Base-by-base conservation (phyloP, 2,888 invertebrate genomes). In the Ommatoiulus sabulosus region DNA sequence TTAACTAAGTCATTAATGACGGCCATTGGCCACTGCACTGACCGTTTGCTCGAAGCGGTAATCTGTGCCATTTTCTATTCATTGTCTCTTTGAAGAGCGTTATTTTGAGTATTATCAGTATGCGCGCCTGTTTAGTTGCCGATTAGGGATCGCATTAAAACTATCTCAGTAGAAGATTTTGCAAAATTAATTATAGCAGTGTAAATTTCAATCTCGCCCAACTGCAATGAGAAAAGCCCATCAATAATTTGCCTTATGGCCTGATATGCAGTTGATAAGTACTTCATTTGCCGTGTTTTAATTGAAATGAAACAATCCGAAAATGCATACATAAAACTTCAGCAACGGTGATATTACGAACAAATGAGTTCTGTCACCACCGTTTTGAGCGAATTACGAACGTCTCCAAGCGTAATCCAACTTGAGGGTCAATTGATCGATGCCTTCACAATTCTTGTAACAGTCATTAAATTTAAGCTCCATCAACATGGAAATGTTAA, bases 101-200 rank as follows among this genome's bases (percentile, higher is more conserved):
- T 12, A 80, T 80, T 80, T 80, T 80, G 80, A 35, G 80, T 80
- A 35, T 80, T 80, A 80, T 80, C 80, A 35, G 80, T 35, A 35
- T 35, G 80, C 80, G 35, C 80, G 24, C 24, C 35, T 80, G 35
- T 80, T 35, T 80, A 35, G 35, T 80, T 80, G 80, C 35, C 35
- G 80, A 80, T 80, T 80, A 80, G 80, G 63, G 63, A 63, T 63
- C n/a, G 2, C 63, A 63, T 63, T 63, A 63, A 63, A 63, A 63
- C 5, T 63, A 63, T n/a, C 63, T n/a, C n/a, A 12, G 80, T 20
- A 35, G 80, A 80, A 12, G 80, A 80, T 35, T 80, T 12, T 15
- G 10, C 35, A 80, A 10, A n/a, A 35, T 80, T 80, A 80, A 80
- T 80, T 80, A n/a, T n/a, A 80, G 80, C 12, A 80, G 35, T 80